These are phyloP conservation scores for Clarias pachynema DNA, from an alignment of 2,797 vertebrate species.

Conservation along the genomic window DNA sequence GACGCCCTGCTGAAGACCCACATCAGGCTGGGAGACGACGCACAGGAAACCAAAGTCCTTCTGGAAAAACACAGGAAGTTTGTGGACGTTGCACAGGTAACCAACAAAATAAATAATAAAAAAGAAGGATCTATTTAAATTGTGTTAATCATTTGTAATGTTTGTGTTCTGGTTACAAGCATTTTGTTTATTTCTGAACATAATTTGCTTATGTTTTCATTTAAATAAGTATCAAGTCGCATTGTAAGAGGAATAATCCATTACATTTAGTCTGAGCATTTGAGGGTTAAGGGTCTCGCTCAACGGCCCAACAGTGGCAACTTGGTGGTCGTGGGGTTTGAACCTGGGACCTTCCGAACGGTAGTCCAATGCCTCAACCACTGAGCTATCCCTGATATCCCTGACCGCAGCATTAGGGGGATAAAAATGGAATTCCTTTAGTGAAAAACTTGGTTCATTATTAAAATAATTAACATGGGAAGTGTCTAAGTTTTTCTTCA, in stretches of 20 bases:
- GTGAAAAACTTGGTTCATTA: not conserved
- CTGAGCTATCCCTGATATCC: too few species aligned
- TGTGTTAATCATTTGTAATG: not conserved
- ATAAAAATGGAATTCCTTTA: not conserved
- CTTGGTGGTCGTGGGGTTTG: too few species aligned
- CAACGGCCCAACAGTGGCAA: too few species aligned
- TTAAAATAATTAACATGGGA: not conserved
- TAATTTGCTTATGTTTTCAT: not conserved
- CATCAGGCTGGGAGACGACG: conserved; percentile 88
- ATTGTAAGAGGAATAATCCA: not conserved
- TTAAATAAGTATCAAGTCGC: not conserved
- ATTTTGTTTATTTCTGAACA: not conserved
- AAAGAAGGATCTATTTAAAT: not conserved
- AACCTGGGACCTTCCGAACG: too few species aligned
- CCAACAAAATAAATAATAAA: not conserved
- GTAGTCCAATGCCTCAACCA: too few species aligned
- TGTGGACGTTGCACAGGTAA: conserved; percentile 97
- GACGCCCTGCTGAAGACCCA: conserved; percentile 96
- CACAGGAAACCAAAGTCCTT: conserved; percentile 92
- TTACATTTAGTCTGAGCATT: too few species aligned
- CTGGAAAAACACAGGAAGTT: conserved; percentile 98
- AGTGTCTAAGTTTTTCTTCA: not conserved
- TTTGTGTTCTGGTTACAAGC: not conserved
- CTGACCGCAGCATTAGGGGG: too few species aligned
- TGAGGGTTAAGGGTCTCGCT: too few species aligned